Evolutionary conservation across 2,797 vertebrate genomes (phyloP).

Genomic region (Valencia hispanica): DNA sequence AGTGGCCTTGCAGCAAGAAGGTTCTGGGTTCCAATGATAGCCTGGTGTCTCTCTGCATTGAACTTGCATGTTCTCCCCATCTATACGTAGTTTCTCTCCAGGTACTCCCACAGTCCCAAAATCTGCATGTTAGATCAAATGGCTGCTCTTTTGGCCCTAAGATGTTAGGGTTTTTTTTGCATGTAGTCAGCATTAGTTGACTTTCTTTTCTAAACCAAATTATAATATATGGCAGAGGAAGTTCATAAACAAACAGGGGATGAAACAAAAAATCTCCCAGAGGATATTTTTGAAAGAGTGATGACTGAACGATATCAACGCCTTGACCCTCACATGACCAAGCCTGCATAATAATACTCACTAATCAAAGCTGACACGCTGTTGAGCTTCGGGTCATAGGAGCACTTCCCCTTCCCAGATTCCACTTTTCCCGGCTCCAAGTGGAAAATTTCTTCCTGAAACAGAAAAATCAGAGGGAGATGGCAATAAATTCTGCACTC

Average conservation of each 20-base stretch:
- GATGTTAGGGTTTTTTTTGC: no score
- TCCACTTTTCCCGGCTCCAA: slow-evolving; percentile 94
- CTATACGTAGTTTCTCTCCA: no score
- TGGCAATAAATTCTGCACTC: slow-evolving; percentile 70
- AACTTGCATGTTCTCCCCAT: no score
- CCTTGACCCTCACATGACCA: slow-evolving; percentile 25
- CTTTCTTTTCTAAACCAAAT: background rate
- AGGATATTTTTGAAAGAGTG: slow-evolving; percentile 10
- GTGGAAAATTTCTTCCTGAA: slow-evolving; percentile 97
- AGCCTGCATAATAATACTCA: slow-evolving; percentile 79
- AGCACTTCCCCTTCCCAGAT: slow-evolving; percentile 98
- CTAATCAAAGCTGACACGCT: slow-evolving; percentile 97
- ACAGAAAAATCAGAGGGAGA: slow-evolving; percentile 70
- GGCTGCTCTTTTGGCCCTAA: no score
- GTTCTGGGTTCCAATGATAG: no score
- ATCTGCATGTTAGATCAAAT: no score
- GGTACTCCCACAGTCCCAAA: no score
- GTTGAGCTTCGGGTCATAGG: slow-evolving; percentile 98
- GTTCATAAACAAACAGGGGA: background rate
- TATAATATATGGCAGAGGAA: background rate
- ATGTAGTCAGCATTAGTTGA: no score
- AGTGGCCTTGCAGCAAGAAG: no score
- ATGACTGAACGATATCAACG: slow-evolving; percentile 17
- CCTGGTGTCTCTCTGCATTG: no score
- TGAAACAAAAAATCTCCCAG: background rate